Conservation (phyloP, 2,888 invertebrate species). For the Biston betularia region DNA sequence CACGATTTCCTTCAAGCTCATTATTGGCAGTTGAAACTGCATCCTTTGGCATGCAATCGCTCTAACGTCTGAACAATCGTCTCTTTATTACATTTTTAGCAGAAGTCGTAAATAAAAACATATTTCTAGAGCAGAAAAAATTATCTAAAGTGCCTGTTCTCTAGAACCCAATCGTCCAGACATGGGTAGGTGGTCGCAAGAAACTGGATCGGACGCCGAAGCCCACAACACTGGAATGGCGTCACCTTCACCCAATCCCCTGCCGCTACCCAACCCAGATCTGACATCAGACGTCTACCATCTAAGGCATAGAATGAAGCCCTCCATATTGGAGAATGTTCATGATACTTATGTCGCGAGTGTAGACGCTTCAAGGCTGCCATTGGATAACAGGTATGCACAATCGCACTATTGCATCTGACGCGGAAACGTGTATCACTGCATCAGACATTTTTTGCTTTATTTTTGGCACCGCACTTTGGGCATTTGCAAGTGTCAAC, state of each 20-base stretch:
- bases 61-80: too few relatives aligned
- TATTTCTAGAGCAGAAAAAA: neutral
- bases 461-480: too few relatives aligned
- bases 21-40: too few relatives aligned
- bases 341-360: slow-evolving; percentile 85
- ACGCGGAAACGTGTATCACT: too few relatives aligned
- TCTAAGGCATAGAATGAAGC: slow-evolving; percentile 82
- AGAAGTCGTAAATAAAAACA: too few relatives aligned
- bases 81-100: too few relatives aligned
- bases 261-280: slow-evolving; percentile 93
- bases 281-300: slow-evolving; percentile 88
- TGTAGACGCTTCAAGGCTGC: slow-evolving; percentile 73
- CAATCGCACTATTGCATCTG: too few relatives aligned
- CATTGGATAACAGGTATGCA: slow-evolving; percentile 75
- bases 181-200: slow-evolving; percentile 91
- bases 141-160: neutral
- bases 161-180: slow-evolving; percentile 66
- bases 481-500: too few relatives aligned
- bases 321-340: slow-evolving; percentile 86
- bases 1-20: too few relatives aligned
- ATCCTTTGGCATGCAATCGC: too few relatives aligned
- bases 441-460: too few relatives aligned
- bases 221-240: slow-evolving; percentile 65
- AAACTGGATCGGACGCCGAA: slow-evolving; percentile 92
- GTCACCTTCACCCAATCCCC: slow-evolving; percentile 87